Evolutionary conservation across 2,797 vertebrate species (phyloP).

Genomic region (Darevskia mixta): DNA sequence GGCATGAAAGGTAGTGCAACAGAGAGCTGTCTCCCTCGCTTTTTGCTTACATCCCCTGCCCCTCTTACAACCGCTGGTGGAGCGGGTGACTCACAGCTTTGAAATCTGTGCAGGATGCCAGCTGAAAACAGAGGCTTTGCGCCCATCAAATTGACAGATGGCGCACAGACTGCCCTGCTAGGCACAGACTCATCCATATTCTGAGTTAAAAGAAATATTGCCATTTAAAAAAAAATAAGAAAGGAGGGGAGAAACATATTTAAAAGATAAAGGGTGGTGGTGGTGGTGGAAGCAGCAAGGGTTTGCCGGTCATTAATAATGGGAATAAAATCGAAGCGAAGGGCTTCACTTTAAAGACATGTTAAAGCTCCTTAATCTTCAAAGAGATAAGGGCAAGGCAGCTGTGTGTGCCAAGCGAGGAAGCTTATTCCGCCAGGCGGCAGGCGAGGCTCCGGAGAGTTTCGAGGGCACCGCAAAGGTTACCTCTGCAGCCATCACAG

Average conservation of each 20-base stretch:
- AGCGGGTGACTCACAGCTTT: constrained; percentile 77
- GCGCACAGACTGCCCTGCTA: constrained; percentile 73
- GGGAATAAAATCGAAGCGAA: constrained; percentile 72
- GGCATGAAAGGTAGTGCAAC: background rate
- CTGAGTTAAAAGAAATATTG: constrained; percentile 83
- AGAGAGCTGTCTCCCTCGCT: background rate
- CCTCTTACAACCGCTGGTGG: constrained; percentile 32
- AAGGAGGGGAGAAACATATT: constrained; percentile 81
- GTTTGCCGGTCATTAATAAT: constrained; percentile 84
- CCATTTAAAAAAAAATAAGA: constrained; percentile 73
- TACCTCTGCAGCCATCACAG: background rate
- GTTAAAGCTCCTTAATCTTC: constrained; percentile 81
- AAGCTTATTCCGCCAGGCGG: constrained; percentile 43
- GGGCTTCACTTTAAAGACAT: constrained; percentile 79
- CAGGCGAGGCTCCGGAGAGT: background rate
- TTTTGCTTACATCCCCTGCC: background rate
- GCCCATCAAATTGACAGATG: constrained; percentile 83
- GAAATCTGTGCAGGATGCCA: constrained; percentile 80
- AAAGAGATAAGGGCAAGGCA: constrained; percentile 74
- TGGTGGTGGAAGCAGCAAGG: constrained; percentile 50
- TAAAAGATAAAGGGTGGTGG: constrained; percentile 82
- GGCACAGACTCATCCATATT: constrained; percentile 80
- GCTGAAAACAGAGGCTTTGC: constrained; percentile 79
- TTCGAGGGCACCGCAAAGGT: background rate
- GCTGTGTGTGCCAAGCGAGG: constrained; percentile 45